These are phyloP conservation scores for Triplophysa tibetana DNA, from an alignment of 2,113 vertebrate genomes.

Conservation along the genomic window DNA sequence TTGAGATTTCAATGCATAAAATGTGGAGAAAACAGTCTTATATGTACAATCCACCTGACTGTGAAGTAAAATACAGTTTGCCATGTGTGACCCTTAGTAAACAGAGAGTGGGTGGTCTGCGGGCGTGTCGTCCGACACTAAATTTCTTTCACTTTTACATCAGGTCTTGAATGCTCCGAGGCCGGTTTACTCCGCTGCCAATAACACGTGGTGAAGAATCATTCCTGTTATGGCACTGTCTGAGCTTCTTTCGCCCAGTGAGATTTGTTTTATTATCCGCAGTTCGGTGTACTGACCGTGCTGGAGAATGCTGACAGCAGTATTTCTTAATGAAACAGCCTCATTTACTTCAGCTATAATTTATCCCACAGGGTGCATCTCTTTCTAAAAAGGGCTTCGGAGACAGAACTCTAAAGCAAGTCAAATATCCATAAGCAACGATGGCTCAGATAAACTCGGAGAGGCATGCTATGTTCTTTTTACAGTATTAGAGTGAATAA, in stretches of 20 bases:
- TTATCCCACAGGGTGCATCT: constrained; percentile 38
- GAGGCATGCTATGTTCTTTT: constrained; percentile 4
- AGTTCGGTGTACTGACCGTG: background rate
- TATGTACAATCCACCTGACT: too few relatives aligned
- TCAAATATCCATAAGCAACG: constrained; percentile 39
- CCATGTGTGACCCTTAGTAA: too few relatives aligned
- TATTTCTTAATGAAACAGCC: constrained; percentile 46
- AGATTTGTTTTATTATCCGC: constrained; percentile 34
- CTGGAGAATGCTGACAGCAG: constrained; percentile 39
- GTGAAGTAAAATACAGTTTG: too few relatives aligned
- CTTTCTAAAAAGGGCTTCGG: constrained; percentile 16
- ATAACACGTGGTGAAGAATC: background rate
- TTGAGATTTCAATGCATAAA: too few relatives aligned
- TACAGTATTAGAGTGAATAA: constrained; percentile 5
- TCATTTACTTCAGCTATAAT: constrained; percentile 50
- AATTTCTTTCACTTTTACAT: background rate
- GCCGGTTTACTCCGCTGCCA: background rate
- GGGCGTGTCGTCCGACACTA: background rate
- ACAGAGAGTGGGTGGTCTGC: too few relatives aligned
- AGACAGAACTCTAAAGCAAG: constrained; percentile 38
- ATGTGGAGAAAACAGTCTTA: too few relatives aligned
- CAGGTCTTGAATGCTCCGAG: background rate
- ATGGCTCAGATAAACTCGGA: constrained; percentile 12
- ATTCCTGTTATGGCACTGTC: background rate
- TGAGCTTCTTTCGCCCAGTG: background rate